Conservation (phyloP, 1,140 invertebrate genomes). For the Neodiprion virginianus region DNA sequence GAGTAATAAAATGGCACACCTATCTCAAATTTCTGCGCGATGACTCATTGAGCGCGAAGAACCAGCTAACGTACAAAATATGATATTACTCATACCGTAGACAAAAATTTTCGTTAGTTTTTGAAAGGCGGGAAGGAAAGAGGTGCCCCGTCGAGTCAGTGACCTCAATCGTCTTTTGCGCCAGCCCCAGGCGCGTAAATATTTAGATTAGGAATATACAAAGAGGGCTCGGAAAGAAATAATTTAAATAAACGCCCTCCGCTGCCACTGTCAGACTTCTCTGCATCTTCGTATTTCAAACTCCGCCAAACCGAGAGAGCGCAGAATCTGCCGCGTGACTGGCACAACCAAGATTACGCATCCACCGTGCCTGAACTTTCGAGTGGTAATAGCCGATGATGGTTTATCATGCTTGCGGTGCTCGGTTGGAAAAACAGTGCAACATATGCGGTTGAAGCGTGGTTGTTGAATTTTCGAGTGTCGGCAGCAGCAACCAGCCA, state of each 20-base stretch:
- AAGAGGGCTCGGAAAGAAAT: neutral
- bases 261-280: neutral
- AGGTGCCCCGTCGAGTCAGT: neutral
- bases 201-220: slow-evolving; percentile 5
- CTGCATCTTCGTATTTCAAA: neutral
- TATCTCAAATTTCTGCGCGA: neutral
- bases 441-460: neutral
- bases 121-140: too few species aligned
- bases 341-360: neutral
- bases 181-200: neutral
- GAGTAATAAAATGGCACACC: too few species aligned
- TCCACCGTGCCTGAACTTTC: neutral
- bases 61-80: too few species aligned
- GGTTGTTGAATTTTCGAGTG: neutral
- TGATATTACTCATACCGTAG: too few species aligned
- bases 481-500: neutral
- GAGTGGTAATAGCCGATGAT: neutral
- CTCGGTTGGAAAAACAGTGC: neutral
- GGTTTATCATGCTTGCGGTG: too few species aligned
- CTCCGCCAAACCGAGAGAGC: neutral
- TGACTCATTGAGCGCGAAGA: too few species aligned
- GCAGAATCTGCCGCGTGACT: neutral
- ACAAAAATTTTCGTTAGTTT: too few species aligned
- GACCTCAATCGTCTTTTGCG: neutral
- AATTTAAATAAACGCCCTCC: neutral